A percentile compares a stretch with the other conserved stretches of the same genome.
Evolutionary conservation across 2,888 invertebrate species (phyloP).

Genomic region (Volucella inanis): DNA sequence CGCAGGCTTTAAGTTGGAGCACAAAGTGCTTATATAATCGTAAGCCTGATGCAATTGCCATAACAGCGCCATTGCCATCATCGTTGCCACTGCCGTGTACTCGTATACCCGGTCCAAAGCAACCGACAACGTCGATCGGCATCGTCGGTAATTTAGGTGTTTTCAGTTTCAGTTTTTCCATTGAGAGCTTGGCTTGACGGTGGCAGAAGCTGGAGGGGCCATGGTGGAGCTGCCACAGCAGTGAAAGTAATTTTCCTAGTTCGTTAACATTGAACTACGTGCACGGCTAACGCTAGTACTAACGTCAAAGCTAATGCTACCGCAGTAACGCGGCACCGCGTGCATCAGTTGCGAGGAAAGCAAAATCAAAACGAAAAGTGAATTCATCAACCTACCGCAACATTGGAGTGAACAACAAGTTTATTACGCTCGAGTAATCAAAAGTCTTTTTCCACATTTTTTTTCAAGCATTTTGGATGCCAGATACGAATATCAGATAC

Average conservation of each 20-base stretch:
- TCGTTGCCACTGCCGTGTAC: constrained; percentile 4
- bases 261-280: constrained; percentile 75
- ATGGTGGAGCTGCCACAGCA: constrained; percentile 48
- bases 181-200: constrained; percentile 9
- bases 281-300: constrained; percentile 50
- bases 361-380: constrained; percentile 65
- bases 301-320: not conserved
- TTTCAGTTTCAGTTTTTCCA: constrained; percentile 71
- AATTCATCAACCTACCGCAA: constrained; percentile 72
- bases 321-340: constrained; percentile 1
- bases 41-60: constrained; percentile 47
- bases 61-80: constrained; percentile 35
- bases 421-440: constrained; percentile 71
- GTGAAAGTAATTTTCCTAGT: constrained; percentile 74
- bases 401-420: constrained; percentile 70
- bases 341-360: constrained; percentile 48
- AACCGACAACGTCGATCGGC: constrained; percentile 9
- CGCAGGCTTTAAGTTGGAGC: constrained; percentile 32
- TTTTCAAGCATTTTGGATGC: not conserved
- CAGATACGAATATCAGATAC: not conserved
- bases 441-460: constrained; percentile 28
- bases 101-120: constrained; percentile 1
- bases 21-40: constrained; percentile 58
- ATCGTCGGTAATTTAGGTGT: constrained; percentile 69
- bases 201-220: no score